Conservation (phyloP, 37 sponge, comb jelly and placozoan species). For the Geodia barretti region DNA sequence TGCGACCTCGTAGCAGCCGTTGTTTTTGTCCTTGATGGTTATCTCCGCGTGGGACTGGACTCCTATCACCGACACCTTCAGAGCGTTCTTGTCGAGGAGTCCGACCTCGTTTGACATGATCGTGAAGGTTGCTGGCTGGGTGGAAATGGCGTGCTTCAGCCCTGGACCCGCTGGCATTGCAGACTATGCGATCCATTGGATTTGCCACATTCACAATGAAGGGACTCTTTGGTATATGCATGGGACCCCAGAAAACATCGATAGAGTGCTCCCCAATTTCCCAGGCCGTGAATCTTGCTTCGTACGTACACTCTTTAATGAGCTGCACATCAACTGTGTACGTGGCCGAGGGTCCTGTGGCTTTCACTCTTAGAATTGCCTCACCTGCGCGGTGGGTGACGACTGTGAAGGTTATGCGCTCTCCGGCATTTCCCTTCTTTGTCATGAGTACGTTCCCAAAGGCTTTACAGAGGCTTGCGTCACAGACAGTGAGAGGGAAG, state of each 20-base stretch:
- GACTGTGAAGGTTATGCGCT: conserved; percentile 64
- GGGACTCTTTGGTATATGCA: conserved; percentile 61
- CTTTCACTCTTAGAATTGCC: conserved; percentile 46
- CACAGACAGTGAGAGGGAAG: conserved; percentile 56
- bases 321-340: conserved; percentile 46
- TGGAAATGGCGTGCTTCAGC: conserved; percentile 73
- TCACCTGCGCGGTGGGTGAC: conserved; percentile 58
- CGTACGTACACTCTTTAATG: conserved; percentile 18
- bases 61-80: conserved; percentile 71
- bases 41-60: conserved; percentile 49
- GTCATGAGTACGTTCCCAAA: conserved; percentile 51
- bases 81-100: conserved; percentile 48
- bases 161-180: conserved; percentile 84
- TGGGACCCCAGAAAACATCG: conserved; percentile 64
- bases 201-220: conserved; percentile 36
- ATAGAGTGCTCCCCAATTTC: conserved; percentile 76
- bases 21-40: conserved; percentile 68
- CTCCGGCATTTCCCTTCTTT: conserved; percentile 67
- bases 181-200: conserved; percentile 33
- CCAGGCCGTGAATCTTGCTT: conserved; percentile 61
- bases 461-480: conserved; percentile 64
- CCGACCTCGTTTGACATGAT: conserved; percentile 69
- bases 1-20: conserved; percentile 73
- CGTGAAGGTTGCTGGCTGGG: conserved; percentile 53
- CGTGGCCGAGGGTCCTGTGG: conserved; percentile 60